Evolutionary conservation across 1,140 invertebrate genomes (phyloP).

Genomic region (Conopomorpha cramerella): DNA sequence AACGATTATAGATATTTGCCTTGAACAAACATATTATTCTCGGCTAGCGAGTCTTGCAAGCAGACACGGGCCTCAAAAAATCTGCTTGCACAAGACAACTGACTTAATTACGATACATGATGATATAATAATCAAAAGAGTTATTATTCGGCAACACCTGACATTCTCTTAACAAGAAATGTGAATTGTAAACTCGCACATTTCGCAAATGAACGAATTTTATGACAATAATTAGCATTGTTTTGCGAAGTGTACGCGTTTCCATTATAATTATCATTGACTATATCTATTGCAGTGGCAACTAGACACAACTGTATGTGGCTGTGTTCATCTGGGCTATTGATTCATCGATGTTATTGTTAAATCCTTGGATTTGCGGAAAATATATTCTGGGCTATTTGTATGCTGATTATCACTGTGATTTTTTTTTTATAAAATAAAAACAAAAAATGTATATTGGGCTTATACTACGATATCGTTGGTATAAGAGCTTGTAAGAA

Average conservation of each 20-base stretch:
- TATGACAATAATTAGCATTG: too few species aligned
- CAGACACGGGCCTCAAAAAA: too few species aligned
- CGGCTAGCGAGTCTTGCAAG: too few species aligned
- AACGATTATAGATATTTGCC: conserved; percentile 45
- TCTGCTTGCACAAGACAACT: conserved; percentile 17
- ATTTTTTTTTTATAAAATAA: conserved; percentile 25
- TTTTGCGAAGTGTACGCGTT: too few species aligned
- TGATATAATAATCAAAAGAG: conserved; percentile 55
- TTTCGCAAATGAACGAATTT: not conserved
- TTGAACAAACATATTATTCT: conserved; percentile 16
- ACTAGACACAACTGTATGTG: conserved; percentile 25
- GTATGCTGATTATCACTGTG: too few species aligned
- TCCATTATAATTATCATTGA: conserved; percentile 17
- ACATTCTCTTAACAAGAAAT: conserved; percentile 30
- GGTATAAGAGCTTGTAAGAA: conserved; percentile 40
- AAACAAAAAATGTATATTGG: conserved; percentile 39
- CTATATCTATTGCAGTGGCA: conserved; percentile 46
- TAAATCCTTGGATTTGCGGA: not conserved
- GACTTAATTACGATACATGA: conserved; percentile 53
- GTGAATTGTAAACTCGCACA: not conserved
- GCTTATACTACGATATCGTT: conserved; percentile 37
- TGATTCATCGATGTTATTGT: conserved; percentile 13
- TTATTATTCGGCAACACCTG: conserved; percentile 57
- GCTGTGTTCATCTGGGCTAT: conserved; percentile 39
- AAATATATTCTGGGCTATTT: not conserved